These are phyloP conservation scores for Meghimatium bilineatum DNA, from an alignment of 2,888 invertebrate genomes.

Conservation along the genomic window DNA sequence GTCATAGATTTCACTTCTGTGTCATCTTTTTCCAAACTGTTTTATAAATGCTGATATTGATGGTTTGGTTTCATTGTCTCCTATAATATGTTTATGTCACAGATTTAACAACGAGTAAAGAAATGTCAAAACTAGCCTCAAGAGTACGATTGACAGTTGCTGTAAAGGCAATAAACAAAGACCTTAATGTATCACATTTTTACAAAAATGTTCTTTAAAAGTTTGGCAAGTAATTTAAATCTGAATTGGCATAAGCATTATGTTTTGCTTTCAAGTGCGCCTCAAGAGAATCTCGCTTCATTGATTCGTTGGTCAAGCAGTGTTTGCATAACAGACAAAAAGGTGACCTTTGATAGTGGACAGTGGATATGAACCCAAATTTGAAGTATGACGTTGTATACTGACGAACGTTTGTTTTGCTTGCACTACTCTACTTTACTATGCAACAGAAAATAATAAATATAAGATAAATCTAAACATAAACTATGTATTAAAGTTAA, in stretches of 20 bases:
- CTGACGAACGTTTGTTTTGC: too few relatives aligned
- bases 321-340: neutral
- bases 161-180: neutral
- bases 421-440: too few relatives aligned
- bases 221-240: neutral
- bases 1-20: too few relatives aligned
- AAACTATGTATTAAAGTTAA: too few relatives aligned
- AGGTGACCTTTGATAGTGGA: too few relatives aligned
- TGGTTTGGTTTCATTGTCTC: neutral
- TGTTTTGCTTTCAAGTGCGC: neutral
- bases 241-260: neutral
- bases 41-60: neutral
- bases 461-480: too few relatives aligned
- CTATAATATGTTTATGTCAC: neutral
- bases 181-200: neutral
- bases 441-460: too few relatives aligned
- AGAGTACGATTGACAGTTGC: constrained; percentile 1
- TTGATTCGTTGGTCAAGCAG: neutral
- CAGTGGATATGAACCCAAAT: too few relatives aligned
- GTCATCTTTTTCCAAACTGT: too few relatives aligned
- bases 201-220: neutral
- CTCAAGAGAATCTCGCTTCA: neutral
- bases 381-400: too few relatives aligned
- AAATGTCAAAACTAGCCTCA: constrained; percentile 5
- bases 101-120: constrained; percentile 3